These are phyloP conservation scores for Percopsis omiscomaycus DNA, from an alignment of 2,797 vertebrate species.

Conservation along the genomic window DNA sequence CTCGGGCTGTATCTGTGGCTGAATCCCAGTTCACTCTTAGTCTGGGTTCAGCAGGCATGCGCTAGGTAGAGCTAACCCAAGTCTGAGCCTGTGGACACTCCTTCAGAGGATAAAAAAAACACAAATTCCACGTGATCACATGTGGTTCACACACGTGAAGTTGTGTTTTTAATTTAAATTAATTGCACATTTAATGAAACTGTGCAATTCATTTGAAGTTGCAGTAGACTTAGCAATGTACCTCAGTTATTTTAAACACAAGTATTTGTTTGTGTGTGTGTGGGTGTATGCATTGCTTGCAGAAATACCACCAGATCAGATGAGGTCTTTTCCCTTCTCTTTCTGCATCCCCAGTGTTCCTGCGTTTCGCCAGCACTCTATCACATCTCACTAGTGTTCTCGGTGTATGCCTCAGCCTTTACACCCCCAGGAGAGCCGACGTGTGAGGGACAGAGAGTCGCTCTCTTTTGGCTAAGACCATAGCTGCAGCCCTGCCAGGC, in stretches of 20 bases:
- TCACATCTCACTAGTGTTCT: slow-evolving; percentile 41
- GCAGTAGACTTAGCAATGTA: slow-evolving; percentile 6
- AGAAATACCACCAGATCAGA: slow-evolving; percentile 36
- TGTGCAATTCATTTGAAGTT: neutral
- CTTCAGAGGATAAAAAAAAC: no score
- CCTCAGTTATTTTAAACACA: slow-evolving; percentile 14
- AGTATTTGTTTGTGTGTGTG: slow-evolving; percentile 22
- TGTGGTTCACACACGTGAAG: no score
- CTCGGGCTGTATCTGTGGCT: neutral
- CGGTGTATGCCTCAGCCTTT: slow-evolving; percentile 30
- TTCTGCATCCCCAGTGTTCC: slow-evolving; percentile 34
- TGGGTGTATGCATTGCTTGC: slow-evolving; percentile 1
- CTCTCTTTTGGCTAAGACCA: slow-evolving; percentile 22
- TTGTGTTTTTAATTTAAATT: no score
- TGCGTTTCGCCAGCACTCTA: slow-evolving; percentile 53
- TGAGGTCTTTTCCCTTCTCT: slow-evolving; percentile 14
- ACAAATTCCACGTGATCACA: no score
- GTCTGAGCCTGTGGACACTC: no score
- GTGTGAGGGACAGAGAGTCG: slow-evolving; percentile 47
- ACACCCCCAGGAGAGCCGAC: slow-evolving; percentile 46
- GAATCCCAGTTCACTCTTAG: slow-evolving; percentile 3
- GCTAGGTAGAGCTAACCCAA: neutral
- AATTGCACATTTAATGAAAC: neutral
- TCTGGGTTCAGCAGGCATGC: neutral
- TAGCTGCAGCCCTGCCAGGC: slow-evolving; percentile 32